Evolutionary conservation across 2,888 invertebrate genomes (phyloP), one percentile per base, ranked within the genome.

Genomic region (Coleophora flavipennella): DNA sequence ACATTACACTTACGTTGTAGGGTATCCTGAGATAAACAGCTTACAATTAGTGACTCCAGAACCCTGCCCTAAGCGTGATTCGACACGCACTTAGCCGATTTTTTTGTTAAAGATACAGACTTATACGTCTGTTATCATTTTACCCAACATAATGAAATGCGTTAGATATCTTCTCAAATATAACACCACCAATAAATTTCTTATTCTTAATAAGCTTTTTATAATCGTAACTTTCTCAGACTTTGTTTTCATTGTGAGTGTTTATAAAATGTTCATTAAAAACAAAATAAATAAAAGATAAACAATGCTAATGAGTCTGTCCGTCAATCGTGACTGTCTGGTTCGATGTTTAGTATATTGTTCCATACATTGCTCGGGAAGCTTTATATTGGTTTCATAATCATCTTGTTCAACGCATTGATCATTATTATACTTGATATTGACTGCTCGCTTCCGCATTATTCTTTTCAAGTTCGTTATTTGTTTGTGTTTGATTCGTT

Each of bases 361-460:
- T 43, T 34, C 42, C 42, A 44, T 44, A 33, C 37, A 35, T 42
- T 42, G 41, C 38, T 35, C 44, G 39, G 46, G 43, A 47, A 46
- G 47, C 46, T 46, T 59, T 61, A 65, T 69, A 71, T 69, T 66
- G 63, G 67, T 75, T 79, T 78, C 76, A 75, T 66, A 77, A 74
- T 66, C 65, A 67, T 76, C 40, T 67, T 73, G 69, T 71, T 70
- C 63, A 59, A 69, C 58, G 55, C 62, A 64, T 20, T 63, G 68
- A 72, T 75, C 71, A 71, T 73, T 77, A 75, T 53, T 45, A 29
- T 29, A 59, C 55, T 70, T 55, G 67, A 76, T 78, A 74, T 73
- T 76, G 76, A 79, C 70, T 73, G 71, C 65, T 71, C 60, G 69
- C 73, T 79, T 81, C 81, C 81, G 77, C 71, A 67, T 77, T 62